phyloP scores from a whole-genome alignment of 2,113 vertebrate genomes.

The Chrysochloris asiatica region DNA sequence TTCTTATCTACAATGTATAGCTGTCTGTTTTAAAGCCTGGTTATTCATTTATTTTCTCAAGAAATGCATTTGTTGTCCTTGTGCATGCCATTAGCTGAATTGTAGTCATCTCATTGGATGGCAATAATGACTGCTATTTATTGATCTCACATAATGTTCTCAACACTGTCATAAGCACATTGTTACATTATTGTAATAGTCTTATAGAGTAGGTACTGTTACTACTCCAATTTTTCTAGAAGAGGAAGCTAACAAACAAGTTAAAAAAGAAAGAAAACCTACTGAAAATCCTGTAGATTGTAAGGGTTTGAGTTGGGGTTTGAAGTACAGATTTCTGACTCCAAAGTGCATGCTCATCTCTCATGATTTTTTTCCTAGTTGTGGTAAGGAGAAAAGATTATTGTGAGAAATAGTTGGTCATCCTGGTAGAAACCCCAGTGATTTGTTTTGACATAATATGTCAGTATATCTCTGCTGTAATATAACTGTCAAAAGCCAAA shows the following conservation, averaged over 20 bases:
- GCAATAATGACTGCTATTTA: slow-evolving; percentile 50
- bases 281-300: not conserved
- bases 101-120: slow-evolving; percentile 40
- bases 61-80: slow-evolving; percentile 39
- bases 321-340: slow-evolving; percentile 31
- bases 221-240: not conserved
- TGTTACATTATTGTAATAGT: slow-evolving; percentile 50
- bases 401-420: slow-evolving; percentile 37
- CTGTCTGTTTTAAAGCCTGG: slow-evolving; percentile 59
- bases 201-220: slow-evolving; percentile 15
- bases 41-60: slow-evolving; percentile 51
- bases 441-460: slow-evolving; percentile 56
- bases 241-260: slow-evolving; percentile 25
- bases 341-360: not conserved
- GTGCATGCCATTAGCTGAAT: slow-evolving; percentile 6
- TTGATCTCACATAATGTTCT: slow-evolving; percentile 31
- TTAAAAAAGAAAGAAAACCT: slow-evolving; percentile 40
- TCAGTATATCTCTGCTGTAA: slow-evolving; percentile 52
- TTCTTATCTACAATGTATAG: slow-evolving; percentile 40
- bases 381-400: slow-evolving; percentile 41
- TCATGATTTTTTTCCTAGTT: slow-evolving; percentile 12
- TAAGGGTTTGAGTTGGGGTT: slow-evolving; percentile 23
- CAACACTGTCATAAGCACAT: slow-evolving; percentile 31
- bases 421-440: slow-evolving; percentile 62
- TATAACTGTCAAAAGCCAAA: slow-evolving; percentile 64